Evolutionary conservation across 35 echinoderm and acorn worm species (phyloP).

Genomic region (Lytechinus variegatus): DNA sequence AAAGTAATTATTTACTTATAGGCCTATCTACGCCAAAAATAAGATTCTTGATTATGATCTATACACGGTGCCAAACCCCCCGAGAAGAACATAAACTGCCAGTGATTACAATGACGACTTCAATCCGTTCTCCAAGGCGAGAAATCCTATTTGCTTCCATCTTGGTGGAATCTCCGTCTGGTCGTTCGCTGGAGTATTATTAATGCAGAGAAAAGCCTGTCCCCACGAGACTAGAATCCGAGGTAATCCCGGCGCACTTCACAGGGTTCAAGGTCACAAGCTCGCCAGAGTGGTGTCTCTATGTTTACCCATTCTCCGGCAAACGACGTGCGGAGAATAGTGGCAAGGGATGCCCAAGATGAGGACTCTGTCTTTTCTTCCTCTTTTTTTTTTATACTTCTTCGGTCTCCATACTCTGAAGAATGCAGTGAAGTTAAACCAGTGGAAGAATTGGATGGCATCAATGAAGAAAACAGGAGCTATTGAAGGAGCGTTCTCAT

Average conservation of each 20-base stretch:
- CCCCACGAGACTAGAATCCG: background rate
- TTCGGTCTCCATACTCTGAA: background rate
- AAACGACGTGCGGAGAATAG: background rate
- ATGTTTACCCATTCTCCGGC: background rate
- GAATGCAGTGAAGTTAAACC: background rate
- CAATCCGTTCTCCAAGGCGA: background rate
- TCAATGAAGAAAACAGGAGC: background rate
- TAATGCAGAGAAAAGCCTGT: background rate
- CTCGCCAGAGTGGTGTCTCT: background rate
- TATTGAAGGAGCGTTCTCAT: too few species aligned
- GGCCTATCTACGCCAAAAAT: too few species aligned
- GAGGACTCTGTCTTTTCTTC: background rate
- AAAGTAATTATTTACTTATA: background rate
- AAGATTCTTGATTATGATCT: background rate
- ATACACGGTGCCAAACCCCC: background rate
- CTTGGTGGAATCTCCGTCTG: background rate
- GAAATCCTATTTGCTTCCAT: background rate
- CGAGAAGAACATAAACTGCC: background rate
- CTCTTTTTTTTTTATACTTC: background rate
- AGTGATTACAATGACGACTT: slow-evolving; percentile 2
- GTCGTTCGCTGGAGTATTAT: slow-evolving; percentile 10
- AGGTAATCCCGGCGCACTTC: background rate
- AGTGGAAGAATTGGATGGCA: background rate
- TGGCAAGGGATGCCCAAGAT: background rate
- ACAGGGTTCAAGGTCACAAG: background rate